Percentiles rank a stretch among this genome's conserved stretches.
phyloP scores from a whole-genome alignment of 2,797 vertebrate genomes.

The Oreochromis mossambicus region DNA sequence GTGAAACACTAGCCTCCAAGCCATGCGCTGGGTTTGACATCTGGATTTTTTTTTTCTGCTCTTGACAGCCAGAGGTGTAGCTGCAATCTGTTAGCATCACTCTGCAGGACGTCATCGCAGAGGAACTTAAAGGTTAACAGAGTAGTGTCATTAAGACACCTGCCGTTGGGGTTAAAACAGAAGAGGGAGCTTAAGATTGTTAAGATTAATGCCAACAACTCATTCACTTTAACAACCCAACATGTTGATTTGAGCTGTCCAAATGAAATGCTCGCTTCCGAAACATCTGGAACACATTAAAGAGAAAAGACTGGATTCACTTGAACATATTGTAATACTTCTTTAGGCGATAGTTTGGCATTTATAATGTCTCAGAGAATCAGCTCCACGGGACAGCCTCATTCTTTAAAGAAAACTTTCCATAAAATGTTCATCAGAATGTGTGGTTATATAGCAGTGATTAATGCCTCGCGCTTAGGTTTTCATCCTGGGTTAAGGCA shows the following conservation, averaged over 20 bases:
- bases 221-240: constrained; percentile 8
- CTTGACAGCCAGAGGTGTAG: background rate
- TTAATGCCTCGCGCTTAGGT: too few species aligned
- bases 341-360: background rate
- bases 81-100: background rate
- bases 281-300: constrained; percentile 52
- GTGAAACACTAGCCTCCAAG: constrained; percentile 1
- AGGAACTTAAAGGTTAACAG: background rate
- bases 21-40: background rate
- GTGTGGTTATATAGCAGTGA: background rate
- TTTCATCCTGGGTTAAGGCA: background rate
- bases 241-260: constrained; percentile 11
- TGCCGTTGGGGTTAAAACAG: background rate
- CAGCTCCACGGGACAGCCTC: background rate
- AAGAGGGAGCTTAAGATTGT: background rate
- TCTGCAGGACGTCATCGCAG: background rate
- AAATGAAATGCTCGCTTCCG: constrained; percentile 33
- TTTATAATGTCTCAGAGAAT: constrained; percentile 10
- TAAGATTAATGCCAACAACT: background rate
- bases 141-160: background rate
- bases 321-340: background rate
- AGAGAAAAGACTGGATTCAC: constrained; percentile 2
- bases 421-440: background rate
- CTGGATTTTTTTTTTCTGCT: constrained; percentile 8
- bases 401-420: background rate